Evolutionary conservation across 2,797 vertebrate genomes (phyloP).

Genomic region (Myotis myotis): DNA sequence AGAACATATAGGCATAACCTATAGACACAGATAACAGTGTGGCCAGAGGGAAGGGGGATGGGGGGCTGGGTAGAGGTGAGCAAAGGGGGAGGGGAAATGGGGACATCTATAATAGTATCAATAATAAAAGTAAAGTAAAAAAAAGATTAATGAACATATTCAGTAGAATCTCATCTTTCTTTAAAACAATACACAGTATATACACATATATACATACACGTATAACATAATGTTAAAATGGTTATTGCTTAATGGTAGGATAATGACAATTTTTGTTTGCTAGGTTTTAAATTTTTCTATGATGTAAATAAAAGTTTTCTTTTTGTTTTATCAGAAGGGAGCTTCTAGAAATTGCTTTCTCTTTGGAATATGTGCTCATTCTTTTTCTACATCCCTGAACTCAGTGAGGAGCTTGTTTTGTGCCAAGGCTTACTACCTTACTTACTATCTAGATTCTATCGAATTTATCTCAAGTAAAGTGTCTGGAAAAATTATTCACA

Average conservation of each 20-base stretch:
- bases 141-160: constrained; percentile 20
- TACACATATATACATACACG: background rate
- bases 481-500: background rate
- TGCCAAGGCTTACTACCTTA: background rate
- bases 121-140: background rate
- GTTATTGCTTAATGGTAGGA: background rate
- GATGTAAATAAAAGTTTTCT: background rate
- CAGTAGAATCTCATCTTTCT: background rate
- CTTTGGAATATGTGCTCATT: background rate
- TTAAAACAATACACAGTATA: constrained; percentile 33
- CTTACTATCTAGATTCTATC: background rate
- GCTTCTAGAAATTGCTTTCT: background rate
- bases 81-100: background rate
- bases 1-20: background rate
- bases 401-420: constrained; percentile 10
- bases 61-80: background rate
- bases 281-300: constrained; percentile 20
- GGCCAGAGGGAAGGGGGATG: background rate
- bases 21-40: background rate
- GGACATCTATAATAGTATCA: background rate
- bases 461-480: background rate
- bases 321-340: background rate
- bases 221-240: background rate
- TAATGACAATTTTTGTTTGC: constrained; percentile 35
- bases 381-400: background rate